Conservation (phyloP, 2,888 invertebrate genomes). For the Limulus polyphemus region DNA sequence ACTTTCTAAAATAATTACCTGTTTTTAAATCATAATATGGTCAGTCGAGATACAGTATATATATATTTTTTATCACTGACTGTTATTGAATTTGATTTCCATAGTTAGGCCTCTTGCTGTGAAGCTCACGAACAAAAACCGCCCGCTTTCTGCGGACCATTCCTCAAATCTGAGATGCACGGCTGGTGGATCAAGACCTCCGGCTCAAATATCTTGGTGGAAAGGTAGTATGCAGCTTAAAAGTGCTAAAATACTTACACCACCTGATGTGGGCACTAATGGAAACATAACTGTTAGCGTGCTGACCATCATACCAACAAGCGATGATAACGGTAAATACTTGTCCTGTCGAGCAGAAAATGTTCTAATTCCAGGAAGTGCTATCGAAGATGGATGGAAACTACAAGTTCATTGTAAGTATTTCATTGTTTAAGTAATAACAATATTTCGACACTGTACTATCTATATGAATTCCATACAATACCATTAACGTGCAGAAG, state of each 20-base stretch:
- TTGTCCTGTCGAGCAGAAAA: slow-evolving; percentile 44
- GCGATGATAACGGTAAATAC: slow-evolving; percentile 28
- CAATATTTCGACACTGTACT: too few species aligned
- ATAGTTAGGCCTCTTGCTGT: too few species aligned
- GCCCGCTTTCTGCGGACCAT: slow-evolving; percentile 10
- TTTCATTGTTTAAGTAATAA: too few species aligned
- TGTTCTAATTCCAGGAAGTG: slow-evolving; percentile 27
- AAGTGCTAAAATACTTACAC: slow-evolving; percentile 13
- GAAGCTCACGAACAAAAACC: too few species aligned
- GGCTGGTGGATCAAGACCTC: slow-evolving; percentile 19
- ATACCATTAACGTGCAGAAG: too few species aligned
- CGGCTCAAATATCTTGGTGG: slow-evolving; percentile 70
- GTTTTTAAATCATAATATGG: too few species aligned
- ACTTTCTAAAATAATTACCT: too few species aligned
- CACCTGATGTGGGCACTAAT: slow-evolving; percentile 24
- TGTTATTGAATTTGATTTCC: too few species aligned
- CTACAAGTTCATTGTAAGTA: slow-evolving; percentile 31
- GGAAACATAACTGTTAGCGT: slow-evolving; percentile 28
- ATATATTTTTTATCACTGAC: too few species aligned
- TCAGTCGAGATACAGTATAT: too few species aligned
- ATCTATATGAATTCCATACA: too few species aligned
- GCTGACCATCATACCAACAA: slow-evolving; percentile 27
- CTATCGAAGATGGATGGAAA: slow-evolving; percentile 29
- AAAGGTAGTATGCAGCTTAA: slow-evolving; percentile 64
- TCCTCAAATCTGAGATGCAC: slow-evolving; percentile 18